These are phyloP conservation scores for Melanotaenia duboulayi DNA, from an alignment of 2,113 vertebrate genomes.

Conservation along the genomic window DNA sequence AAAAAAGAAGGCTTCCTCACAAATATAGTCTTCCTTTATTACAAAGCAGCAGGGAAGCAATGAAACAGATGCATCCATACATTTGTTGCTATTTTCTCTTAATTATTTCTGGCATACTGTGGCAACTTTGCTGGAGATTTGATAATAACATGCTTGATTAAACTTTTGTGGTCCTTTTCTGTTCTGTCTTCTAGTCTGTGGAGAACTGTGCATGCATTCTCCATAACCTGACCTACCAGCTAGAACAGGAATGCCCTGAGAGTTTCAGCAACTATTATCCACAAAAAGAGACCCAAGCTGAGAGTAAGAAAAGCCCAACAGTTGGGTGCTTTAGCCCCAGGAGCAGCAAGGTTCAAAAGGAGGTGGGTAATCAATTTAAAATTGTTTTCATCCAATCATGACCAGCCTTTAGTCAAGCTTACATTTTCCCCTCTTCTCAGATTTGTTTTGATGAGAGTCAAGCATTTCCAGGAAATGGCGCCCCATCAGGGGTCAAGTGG, in stretches of 20 bases:
- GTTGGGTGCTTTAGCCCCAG: conserved; percentile 92
- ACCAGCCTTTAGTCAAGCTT: background rate
- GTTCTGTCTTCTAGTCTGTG: conserved; percentile 84
- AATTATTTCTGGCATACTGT: no score
- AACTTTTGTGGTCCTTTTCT: background rate
- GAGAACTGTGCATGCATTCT: conserved; percentile 95
- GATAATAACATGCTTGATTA: background rate
- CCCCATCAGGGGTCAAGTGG: conserved; percentile 84
- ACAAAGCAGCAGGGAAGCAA: background rate
- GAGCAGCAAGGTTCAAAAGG: conserved; percentile 81
- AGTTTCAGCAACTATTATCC: conserved; percentile 80
- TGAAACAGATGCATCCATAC: background rate
- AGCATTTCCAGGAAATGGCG: conserved; percentile 74
- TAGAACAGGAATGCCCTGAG: conserved; percentile 86
- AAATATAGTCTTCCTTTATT: background rate
- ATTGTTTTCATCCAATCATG: background rate
- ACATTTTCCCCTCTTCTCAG: conserved; percentile 13
- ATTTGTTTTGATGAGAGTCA: conserved; percentile 62
- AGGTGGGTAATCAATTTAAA: conserved; percentile 50
- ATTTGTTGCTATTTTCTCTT: no score
- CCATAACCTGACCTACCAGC: conserved; percentile 93
- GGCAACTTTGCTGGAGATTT: background rate
- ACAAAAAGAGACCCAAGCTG: conserved; percentile 21
- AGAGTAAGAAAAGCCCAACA: conserved; percentile 78
- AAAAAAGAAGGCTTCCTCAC: background rate